Conservation (phyloP, 2,113 vertebrate genomes). For the Campylomormyrus tamandua region DNA sequence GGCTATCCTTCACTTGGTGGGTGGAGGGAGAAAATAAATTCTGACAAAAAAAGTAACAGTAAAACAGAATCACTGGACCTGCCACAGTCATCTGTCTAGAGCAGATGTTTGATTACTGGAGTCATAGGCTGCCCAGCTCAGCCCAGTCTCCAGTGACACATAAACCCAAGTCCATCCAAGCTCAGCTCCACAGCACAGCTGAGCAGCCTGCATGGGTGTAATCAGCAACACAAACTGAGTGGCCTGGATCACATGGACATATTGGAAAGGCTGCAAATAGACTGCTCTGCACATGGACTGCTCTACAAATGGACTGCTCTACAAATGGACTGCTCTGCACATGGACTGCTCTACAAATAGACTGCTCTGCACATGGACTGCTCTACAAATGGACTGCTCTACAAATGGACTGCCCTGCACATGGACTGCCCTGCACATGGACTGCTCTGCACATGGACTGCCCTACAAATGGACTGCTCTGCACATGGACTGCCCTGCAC, state of each 20-base stretch:
- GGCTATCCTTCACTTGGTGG: background rate
- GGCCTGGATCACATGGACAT: background rate
- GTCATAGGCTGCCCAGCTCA: background rate
- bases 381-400: background rate
- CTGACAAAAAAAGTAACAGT: background rate
- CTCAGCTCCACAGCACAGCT: background rate
- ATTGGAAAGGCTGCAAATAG: background rate
- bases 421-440: background rate
- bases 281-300: background rate
- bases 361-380: background rate
- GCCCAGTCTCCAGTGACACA: conserved; percentile 16
- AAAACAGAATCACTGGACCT: background rate
- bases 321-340: background rate
- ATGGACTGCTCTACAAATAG: too few relatives aligned
- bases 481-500: background rate
- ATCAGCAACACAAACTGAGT: background rate
- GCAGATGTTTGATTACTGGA: background rate
- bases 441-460: background rate
- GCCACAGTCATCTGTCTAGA: background rate
- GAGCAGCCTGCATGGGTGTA: background rate
- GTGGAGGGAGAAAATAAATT: conserved; percentile 8
- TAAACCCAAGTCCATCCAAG: background rate
- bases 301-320: background rate
- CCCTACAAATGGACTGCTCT: background rate
- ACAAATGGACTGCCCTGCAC: background rate